A percentile compares a stretch with the other conserved stretches of the same genome.
These are phyloP conservation scores for Leptinotarsa texana DNA, from an alignment of 1,140 invertebrate genomes.

Conservation along the genomic window DNA sequence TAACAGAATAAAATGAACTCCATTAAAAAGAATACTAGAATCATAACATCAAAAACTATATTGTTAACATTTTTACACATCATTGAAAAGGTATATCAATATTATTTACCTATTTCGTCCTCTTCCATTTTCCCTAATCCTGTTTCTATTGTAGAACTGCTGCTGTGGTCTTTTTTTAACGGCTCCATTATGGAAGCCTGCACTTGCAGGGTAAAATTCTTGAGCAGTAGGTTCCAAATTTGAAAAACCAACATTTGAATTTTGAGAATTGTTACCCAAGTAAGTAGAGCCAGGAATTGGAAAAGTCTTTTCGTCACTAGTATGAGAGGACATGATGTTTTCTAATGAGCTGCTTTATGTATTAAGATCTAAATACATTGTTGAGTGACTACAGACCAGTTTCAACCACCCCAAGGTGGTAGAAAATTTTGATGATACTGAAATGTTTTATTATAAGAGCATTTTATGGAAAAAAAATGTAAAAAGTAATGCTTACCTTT, in stretches of 20 bases:
- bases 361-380: background rate
- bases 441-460: background rate
- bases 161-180: conserved; percentile 23
- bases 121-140: conserved; percentile 7
- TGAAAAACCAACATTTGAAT: conserved; percentile 1
- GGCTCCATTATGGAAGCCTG: conserved; percentile 18
- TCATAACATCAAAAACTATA: too few relatives aligned
- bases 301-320: background rate
- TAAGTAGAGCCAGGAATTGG: background rate
- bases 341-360: background rate
- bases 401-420: background rate
- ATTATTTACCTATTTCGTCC: conserved; percentile 5
- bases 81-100: too few relatives aligned
- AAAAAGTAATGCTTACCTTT: background rate
- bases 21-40: too few relatives aligned
- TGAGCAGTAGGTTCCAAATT: conserved; percentile 24
- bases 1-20: too few relatives aligned
- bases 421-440: background rate
- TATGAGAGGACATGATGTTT: conserved; percentile 16
- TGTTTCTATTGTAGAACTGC: background rate
- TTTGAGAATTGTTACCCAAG: conserved; percentile 10
- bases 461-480: too few relatives aligned
- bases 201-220: conserved; percentile 20
- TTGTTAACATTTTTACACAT: too few relatives aligned
- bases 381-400: background rate